These are phyloP conservation scores for Circaetus cinerascens DNA, from an alignment of 2,113 vertebrate genomes.

Conservation along the genomic window DNA sequence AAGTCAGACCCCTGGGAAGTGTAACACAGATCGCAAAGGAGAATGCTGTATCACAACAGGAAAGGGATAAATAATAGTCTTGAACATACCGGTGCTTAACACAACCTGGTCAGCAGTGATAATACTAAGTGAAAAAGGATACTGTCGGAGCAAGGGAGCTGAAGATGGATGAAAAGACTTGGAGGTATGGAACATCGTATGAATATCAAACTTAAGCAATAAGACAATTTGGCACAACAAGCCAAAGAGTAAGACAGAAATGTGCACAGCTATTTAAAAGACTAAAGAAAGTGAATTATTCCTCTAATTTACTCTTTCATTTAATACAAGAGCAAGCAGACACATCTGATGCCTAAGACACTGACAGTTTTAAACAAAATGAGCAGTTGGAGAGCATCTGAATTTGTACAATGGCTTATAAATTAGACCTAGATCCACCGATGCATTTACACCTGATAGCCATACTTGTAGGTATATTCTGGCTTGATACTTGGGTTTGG, in stretches of 20 bases:
- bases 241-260: neutral
- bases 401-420: neutral
- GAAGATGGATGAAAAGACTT: neutral
- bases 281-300: neutral
- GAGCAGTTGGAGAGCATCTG: neutral
- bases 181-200: neutral
- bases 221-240: neutral
- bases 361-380: neutral
- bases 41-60: neutral
- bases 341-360: neutral
- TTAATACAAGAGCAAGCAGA: neutral
- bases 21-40: neutral
- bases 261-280: neutral
- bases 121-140: neutral
- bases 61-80: neutral
- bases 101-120: neutral
- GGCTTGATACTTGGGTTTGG: neutral
- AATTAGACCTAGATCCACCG: neutral
- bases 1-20: neutral
- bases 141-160: neutral
- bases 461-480: neutral
- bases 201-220: neutral
- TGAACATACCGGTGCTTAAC: neutral
- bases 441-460: neutral
- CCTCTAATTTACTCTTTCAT: neutral